Evolutionary conservation across 1,140 invertebrate genomes (phyloP).

Genomic region (Zaprionus tsacasi): DNA sequence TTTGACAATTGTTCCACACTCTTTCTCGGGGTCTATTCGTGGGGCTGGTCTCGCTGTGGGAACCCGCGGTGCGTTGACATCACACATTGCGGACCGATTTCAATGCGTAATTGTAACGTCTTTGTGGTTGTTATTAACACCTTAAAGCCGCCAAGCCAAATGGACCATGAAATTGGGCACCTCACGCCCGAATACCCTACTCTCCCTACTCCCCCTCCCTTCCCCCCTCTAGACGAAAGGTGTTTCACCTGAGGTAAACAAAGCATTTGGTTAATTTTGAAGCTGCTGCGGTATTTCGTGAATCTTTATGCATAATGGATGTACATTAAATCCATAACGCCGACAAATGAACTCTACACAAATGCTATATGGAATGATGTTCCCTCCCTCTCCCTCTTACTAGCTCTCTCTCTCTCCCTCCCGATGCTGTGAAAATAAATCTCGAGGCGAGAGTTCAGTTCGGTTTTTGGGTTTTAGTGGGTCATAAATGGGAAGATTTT

Average conservation of each 20-base stretch:
- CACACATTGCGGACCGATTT: constrained; percentile 76
- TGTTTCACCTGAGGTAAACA: constrained; percentile 72
- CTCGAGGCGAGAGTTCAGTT: constrained; percentile 34
- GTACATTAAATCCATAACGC: constrained; percentile 81
- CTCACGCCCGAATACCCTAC: neutral
- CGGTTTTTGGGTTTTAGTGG: constrained; percentile 70
- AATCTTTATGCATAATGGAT: constrained; percentile 80
- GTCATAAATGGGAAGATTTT: constrained; percentile 79
- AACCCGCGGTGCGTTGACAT: constrained; percentile 70
- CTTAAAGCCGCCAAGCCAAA: constrained; percentile 61
- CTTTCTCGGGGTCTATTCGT: constrained; percentile 7
- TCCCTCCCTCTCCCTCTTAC: neutral
- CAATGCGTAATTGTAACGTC: constrained; percentile 82
- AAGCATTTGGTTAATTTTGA: constrained; percentile 65
- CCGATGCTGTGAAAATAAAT: constrained; percentile 7
- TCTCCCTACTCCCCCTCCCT: neutral
- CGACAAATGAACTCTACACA: constrained; percentile 51
- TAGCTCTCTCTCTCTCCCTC: neutral
- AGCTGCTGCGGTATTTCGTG: constrained; percentile 67
- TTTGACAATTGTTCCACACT: constrained; percentile 73
- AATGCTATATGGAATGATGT: constrained; percentile 15
- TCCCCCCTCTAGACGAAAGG: constrained; percentile 36
- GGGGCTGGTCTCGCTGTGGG: constrained; percentile 52
- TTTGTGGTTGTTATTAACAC: constrained; percentile 81
- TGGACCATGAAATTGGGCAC: constrained; percentile 69